phyloP scores from a whole-genome alignment of 2,113 vertebrate genomes.

The Leucopternis melanops region DNA sequence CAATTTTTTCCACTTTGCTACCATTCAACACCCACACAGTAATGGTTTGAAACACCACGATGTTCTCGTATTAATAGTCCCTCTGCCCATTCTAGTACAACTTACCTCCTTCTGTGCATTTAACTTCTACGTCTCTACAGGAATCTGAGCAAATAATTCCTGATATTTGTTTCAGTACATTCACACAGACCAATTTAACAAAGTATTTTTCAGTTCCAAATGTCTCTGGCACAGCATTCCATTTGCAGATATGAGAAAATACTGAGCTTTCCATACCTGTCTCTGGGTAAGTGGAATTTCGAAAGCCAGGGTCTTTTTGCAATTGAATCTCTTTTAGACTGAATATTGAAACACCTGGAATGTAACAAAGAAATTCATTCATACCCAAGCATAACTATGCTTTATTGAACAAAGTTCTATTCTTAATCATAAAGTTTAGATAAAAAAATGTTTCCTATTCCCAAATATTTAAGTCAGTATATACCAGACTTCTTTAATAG shows the following conservation, averaged over 20 bases:
- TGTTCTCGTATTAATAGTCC: not conserved
- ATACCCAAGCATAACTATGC: not conserved
- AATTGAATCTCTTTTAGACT: conserved; percentile 96
- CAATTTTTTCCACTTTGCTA: not conserved
- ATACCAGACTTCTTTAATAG: not conserved
- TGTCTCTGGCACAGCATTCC: not conserved
- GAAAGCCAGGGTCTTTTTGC: conserved; percentile 97
- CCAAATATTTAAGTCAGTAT: not conserved
- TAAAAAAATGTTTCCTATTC: not conserved
- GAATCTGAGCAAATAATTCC: not conserved
- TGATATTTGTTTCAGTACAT: not conserved
- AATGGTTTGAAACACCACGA: not conserved
- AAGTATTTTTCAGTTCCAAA: not conserved
- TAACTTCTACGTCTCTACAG: not conserved
- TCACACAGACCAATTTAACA: not conserved
- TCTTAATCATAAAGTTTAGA: not conserved
- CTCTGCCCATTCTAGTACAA: not conserved
- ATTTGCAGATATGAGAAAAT: not conserved
- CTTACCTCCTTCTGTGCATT: not conserved
- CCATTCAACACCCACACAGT: not conserved
- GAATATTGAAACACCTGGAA: conserved; percentile 93
- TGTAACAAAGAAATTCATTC: conserved; percentile 2
- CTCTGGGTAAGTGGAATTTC: conserved; percentile 93
- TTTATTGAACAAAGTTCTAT: not conserved
- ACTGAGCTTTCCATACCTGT: conserved; percentile 75